Evolutionary conservation across 2,888 invertebrate species (phyloP).

Genomic region (Drosophila nr. fundita): DNA sequence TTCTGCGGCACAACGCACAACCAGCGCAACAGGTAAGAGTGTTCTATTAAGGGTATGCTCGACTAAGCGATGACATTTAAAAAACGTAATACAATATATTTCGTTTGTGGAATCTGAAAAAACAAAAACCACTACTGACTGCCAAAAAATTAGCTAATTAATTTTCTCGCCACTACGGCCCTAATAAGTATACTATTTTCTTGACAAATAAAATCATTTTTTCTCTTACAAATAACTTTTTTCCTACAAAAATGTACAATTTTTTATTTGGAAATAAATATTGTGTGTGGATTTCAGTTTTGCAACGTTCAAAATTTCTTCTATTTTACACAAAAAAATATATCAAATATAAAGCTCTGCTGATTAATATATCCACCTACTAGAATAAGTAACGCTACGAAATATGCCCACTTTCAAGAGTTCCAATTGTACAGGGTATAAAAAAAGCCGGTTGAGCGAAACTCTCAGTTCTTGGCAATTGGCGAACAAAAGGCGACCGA

Average conservation of each 20-base stretch:
- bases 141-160: neutral
- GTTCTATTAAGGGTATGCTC: neutral
- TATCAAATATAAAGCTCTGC: neutral
- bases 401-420: neutral
- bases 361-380: neutral
- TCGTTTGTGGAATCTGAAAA: neutral
- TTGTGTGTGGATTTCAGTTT: neutral
- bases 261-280: too few species aligned
- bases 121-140: neutral
- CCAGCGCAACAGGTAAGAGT: constrained; percentile 10
- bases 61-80: constrained; percentile 9
- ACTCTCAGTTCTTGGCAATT: constrained; percentile 29
- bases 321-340: neutral
- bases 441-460: constrained; percentile 48
- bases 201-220: neutral
- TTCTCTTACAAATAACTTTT: neutral
- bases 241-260: too few species aligned
- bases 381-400: neutral
- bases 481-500: constrained; percentile 43
- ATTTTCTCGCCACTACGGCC: neutral
- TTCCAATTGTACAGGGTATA: constrained; percentile 28
- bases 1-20: constrained; percentile 25
- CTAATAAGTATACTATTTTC: neutral
- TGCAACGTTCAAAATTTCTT: neutral
- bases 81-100: neutral